Conservation (phyloP, 2,797 vertebrate genomes). For the Manis pentadactyla region DNA sequence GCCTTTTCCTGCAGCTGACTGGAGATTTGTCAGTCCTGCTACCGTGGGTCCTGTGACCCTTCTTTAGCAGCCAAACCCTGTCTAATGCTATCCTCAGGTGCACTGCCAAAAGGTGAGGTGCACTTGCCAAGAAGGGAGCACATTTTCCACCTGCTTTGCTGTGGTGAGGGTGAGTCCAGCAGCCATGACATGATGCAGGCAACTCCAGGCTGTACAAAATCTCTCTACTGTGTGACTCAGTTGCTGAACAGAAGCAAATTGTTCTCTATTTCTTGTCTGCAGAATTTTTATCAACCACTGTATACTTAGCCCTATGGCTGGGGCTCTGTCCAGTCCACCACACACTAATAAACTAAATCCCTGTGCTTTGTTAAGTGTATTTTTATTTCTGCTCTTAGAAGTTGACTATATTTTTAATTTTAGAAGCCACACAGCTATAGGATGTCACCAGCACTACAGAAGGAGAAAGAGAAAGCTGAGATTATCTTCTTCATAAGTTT, state of each 20-base stretch:
- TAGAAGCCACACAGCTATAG: neutral
- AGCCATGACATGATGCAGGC: slow-evolving; percentile 34
- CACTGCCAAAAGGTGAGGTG: slow-evolving; percentile 70
- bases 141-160: slow-evolving; percentile 54
- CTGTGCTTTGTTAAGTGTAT: slow-evolving; percentile 25
- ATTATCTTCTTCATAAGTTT: slow-evolving; percentile 40
- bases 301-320: slow-evolving; percentile 69
- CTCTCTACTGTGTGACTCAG: slow-evolving; percentile 47
- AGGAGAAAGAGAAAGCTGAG: neutral
- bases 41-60: neutral
- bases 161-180: neutral
- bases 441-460: slow-evolving; percentile 38
- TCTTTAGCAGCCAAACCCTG: neutral
- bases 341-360: slow-evolving; percentile 57
- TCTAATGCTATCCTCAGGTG: neutral
- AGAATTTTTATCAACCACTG: slow-evolving; percentile 62
- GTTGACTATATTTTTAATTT: slow-evolving; percentile 58
- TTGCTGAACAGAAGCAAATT: slow-evolving; percentile 63
- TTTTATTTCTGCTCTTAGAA: slow-evolving; percentile 73
- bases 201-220: neutral
- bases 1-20: neutral
- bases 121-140: slow-evolving; percentile 36
- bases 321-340: slow-evolving; percentile 36
- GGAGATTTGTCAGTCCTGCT: neutral
- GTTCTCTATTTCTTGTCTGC: slow-evolving; percentile 61